These are phyloP conservation scores for Plectrocnemia conspersa DNA, from an alignment of 1,140 invertebrate species.

Conservation along the genomic window DNA sequence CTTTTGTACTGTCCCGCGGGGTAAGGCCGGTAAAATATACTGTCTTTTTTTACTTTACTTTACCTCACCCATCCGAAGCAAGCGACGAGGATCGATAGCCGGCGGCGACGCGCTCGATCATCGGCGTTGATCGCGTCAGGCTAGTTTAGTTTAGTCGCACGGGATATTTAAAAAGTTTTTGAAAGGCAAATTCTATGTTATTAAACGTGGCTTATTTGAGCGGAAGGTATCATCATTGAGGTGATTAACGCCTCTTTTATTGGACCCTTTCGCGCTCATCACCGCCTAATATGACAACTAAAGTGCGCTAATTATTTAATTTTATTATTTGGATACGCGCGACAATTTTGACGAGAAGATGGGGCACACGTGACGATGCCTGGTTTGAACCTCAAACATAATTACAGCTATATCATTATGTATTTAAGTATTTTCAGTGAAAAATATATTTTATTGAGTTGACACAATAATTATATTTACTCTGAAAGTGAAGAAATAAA, in stretches of 20 bases:
- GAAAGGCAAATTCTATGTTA: conserved; percentile 36
- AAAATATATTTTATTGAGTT: too few relatives aligned
- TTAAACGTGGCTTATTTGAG: conserved; percentile 29
- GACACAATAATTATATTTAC: too few relatives aligned
- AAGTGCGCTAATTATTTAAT: too few relatives aligned
- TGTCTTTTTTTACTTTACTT: neutral
- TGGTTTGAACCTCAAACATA: too few relatives aligned
- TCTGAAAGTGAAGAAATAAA: too few relatives aligned
- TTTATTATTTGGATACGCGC: too few relatives aligned
- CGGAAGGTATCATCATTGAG: conserved; percentile 35
- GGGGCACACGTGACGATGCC: too few relatives aligned
- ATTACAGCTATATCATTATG: too few relatives aligned
- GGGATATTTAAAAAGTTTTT: conserved; percentile 36
- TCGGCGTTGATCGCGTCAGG: neutral
- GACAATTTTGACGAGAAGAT: too few relatives aligned
- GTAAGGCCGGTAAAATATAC: neutral
- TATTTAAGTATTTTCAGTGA: too few relatives aligned
- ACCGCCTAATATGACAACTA: too few relatives aligned
- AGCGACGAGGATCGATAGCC: conserved; percentile 3
- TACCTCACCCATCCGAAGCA: neutral
- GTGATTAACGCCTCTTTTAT: conserved; percentile 34
- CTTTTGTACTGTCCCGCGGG: neutral
- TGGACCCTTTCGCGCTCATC: conserved; percentile 7
- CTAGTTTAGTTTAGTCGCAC: conserved; percentile 17
- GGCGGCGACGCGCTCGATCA: conserved; percentile 7